phyloP scores from a whole-genome alignment of 2,888 invertebrate genomes.

The Alloscopus bannaensis region DNA sequence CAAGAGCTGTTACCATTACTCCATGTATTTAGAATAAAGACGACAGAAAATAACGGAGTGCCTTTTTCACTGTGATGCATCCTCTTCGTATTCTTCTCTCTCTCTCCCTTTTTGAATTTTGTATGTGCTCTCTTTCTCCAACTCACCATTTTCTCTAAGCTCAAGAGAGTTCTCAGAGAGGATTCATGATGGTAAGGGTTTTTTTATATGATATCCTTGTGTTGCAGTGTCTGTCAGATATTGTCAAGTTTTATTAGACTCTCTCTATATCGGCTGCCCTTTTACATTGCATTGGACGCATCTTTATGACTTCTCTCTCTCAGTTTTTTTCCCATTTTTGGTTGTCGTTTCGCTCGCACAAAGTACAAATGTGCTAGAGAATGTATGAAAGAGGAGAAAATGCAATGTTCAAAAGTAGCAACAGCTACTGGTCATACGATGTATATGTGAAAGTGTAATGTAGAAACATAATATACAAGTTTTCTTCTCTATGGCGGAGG shows the following conservation, averaged over 20 bases:
- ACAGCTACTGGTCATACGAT: slow-evolving; percentile 7
- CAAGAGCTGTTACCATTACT: slow-evolving; percentile 42
- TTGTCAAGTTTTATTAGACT: slow-evolving; percentile 74
- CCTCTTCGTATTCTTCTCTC: slow-evolving; percentile 46
- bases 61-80: slow-evolving; percentile 56
- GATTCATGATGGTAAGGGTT: no score
- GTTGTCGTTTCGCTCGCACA: slow-evolving; percentile 40
- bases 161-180: no score
- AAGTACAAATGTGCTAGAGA: background rate
- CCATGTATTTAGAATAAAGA: slow-evolving; percentile 52
- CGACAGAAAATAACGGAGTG: slow-evolving; percentile 54
- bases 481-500: slow-evolving; percentile 10
- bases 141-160: no score
- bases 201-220: slow-evolving; percentile 31
- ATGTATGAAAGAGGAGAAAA: slow-evolving; percentile 19
- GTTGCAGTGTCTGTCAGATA: slow-evolving; percentile 67
- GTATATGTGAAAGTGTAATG: slow-evolving; percentile 44
- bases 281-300: slow-evolving; percentile 71
- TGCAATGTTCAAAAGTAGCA: slow-evolving; percentile 24
- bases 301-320: slow-evolving; percentile 69
- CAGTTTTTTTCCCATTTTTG: slow-evolving; percentile 44
- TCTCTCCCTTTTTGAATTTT: slow-evolving; percentile 53
- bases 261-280: slow-evolving; percentile 73
- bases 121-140: slow-evolving; percentile 11
- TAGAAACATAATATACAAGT: slow-evolving; percentile 3